phyloP scores from a whole-genome alignment of 53 echinoderm and acorn worm species.

The Patiria pectinifera region DNA sequence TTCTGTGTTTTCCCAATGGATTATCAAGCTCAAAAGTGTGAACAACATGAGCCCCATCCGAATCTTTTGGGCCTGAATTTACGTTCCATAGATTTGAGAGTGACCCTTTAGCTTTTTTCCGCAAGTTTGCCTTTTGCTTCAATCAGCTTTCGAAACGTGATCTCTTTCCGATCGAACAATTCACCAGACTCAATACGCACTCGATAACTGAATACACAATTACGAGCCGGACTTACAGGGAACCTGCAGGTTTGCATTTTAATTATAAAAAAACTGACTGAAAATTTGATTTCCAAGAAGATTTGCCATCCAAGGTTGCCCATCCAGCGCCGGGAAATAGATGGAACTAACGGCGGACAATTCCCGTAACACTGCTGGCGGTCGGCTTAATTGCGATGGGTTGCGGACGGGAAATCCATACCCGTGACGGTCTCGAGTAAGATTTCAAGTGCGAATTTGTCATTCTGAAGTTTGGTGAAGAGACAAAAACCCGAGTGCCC shows the following conservation, averaged over 20 bases:
- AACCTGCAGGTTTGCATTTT: neutral
- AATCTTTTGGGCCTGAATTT: no score
- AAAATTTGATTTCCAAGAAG: neutral
- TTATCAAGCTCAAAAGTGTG: no score
- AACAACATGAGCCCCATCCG: no score
- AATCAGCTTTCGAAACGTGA: neutral
- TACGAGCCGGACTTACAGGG: neutral
- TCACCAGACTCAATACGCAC: neutral
- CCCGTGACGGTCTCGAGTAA: slow-evolving; percentile 29
- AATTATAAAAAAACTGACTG: neutral
- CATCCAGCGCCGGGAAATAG: neutral
- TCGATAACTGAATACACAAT: neutral
- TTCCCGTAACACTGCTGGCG: neutral
- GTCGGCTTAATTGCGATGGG: slow-evolving; percentile 11
- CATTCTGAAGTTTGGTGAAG: neutral
- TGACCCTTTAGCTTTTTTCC: no score
- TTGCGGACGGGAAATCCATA: slow-evolving; percentile 41
- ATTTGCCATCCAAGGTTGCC: neutral
- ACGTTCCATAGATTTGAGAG: no score
- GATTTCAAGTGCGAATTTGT: neutral
- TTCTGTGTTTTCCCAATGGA: no score
- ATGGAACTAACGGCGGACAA: neutral
- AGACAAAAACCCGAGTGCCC: neutral
- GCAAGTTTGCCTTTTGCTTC: no score
- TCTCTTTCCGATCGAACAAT: neutral